Evolutionary conservation across 2,113 vertebrate species (phyloP).

Genomic region (Cardinalis cardinalis): DNA sequence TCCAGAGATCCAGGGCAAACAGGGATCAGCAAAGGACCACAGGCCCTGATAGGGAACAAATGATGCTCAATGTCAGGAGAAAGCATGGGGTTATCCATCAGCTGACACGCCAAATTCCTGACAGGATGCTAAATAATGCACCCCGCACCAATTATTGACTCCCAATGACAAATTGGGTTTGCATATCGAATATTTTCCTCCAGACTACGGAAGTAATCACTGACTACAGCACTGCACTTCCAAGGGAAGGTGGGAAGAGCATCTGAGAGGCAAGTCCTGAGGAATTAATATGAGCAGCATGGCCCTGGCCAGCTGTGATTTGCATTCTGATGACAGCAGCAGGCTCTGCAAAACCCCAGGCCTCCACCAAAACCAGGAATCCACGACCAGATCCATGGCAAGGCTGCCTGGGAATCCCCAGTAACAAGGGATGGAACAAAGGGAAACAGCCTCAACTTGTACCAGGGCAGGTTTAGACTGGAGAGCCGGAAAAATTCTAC

Average conservation of each 20-base stretch:
- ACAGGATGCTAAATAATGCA: constrained; percentile 35
- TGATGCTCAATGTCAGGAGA: background rate
- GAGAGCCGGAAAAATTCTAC: background rate
- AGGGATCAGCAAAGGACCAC: background rate
- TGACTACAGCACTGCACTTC: background rate
- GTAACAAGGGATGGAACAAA: background rate
- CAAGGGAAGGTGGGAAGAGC: background rate
- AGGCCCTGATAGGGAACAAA: background rate
- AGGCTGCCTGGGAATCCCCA: rapidly evolving
- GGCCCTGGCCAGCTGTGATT: background rate
- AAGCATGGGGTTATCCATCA: constrained; percentile 13
- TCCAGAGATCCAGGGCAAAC: background rate
- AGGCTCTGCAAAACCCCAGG: background rate
- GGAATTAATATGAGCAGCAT: background rate
- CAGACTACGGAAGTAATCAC: background rate
- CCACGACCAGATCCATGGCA: rapidly evolving
- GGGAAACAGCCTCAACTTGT: rapidly evolving
- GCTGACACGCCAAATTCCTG: background rate
- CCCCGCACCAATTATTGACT: constrained; percentile 38
- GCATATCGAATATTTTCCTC: background rate
- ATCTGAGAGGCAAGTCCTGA: background rate
- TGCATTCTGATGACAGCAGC: background rate
- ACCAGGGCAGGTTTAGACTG: background rate
- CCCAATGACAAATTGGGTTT: constrained; percentile 34
- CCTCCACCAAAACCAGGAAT: background rate